Percentiles rank a stretch among this genome's conserved stretches.
These are phyloP conservation scores for Oscheius sp. DNA, from an alignment of 2,888 invertebrate genomes.

Conservation along the genomic window DNA sequence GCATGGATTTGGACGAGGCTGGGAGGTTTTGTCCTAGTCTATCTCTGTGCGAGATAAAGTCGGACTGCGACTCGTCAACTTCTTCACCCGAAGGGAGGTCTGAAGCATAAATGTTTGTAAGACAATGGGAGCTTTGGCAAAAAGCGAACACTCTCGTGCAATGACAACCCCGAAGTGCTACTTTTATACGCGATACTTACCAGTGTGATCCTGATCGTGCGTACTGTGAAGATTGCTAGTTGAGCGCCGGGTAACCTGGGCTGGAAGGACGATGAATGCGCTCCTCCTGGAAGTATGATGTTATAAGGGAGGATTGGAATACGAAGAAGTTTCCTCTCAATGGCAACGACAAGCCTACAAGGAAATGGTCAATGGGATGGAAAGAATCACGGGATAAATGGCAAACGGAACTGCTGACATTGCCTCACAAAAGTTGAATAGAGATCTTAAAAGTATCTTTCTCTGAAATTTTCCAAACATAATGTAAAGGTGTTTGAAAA, in stretches of 20 bases:
- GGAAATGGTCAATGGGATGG: slow-evolving; percentile 9
- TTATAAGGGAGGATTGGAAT: not conserved
- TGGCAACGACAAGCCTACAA: not conserved
- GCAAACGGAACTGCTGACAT: too few species aligned
- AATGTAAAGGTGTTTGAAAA: too few species aligned
- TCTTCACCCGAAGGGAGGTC: slow-evolving; percentile 39
- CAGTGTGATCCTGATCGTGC: slow-evolving; percentile 26
- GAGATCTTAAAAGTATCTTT: not conserved
- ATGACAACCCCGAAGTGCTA: slow-evolving; percentile 14
- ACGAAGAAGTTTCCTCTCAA: slow-evolving; percentile 1
- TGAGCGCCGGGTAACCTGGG: slow-evolving; percentile 51
- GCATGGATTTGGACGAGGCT: slow-evolving; percentile 47
- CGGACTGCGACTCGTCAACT: slow-evolving; percentile 53
- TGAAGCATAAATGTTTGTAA: slow-evolving; percentile 12
- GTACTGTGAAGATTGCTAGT: slow-evolving; percentile 48
- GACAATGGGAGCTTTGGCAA: slow-evolving; percentile 20
- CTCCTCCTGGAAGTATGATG: slow-evolving; percentile 22
- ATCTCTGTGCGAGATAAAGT: slow-evolving; percentile 52
- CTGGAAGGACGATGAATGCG: slow-evolving; percentile 48
- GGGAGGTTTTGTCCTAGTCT: slow-evolving; percentile 21
- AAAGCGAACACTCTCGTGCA: slow-evolving; percentile 10
- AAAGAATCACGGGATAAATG: not conserved
- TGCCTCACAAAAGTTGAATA: not conserved
- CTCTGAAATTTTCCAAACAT: too few species aligned
- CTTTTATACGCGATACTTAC: slow-evolving; percentile 28